phyloP scores from a whole-genome alignment of 2,797 vertebrate species.

The Argentina silus region DNA sequence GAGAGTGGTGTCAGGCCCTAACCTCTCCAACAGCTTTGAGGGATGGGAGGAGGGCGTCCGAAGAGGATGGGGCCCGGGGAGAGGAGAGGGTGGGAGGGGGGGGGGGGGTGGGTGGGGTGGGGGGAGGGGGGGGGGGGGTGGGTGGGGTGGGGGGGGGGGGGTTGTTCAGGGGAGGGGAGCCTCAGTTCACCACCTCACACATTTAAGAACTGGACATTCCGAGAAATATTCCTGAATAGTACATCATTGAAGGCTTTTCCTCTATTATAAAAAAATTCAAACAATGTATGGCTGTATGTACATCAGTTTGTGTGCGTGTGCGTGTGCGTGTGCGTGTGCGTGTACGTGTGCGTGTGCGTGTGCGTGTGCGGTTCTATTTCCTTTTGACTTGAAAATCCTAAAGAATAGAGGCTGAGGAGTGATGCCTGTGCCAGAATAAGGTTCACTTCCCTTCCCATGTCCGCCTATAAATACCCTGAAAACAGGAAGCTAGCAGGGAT shows the following conservation, averaged over 20 bases:
- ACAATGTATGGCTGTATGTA: no score
- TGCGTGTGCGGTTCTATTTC: conserved; percentile 45
- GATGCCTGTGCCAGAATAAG: conserved; percentile 52
- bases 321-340: conserved; percentile 8
- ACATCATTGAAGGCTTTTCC: no score
- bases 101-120: background rate
- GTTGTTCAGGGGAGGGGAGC: background rate
- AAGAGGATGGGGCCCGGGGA: background rate
- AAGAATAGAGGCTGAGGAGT: conserved; percentile 47
- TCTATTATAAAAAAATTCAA: no score
- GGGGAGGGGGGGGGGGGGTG: background rate
- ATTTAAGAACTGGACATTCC: no score
- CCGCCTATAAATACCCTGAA: conserved; percentile 58
- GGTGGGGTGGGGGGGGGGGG: background rate
- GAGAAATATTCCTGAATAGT: no score
- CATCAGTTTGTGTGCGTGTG: conserved; percentile 25
- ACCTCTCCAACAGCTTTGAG: conserved; percentile 9
- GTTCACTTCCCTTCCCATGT: conserved; percentile 65
- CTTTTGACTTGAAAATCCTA: conserved; percentile 39
- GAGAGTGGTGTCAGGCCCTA: conserved; percentile 23
- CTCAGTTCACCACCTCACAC: no score
- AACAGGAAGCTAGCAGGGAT: conserved; percentile 61
- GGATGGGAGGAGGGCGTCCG: background rate
- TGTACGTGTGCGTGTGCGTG: conserved; percentile 10
- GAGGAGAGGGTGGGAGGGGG: no score